A percentile compares a stretch with the other conserved stretches of the same genome.
Evolutionary conservation across 1,140 invertebrate genomes (phyloP).

Genomic region (Leptinotarsa defecta): DNA sequence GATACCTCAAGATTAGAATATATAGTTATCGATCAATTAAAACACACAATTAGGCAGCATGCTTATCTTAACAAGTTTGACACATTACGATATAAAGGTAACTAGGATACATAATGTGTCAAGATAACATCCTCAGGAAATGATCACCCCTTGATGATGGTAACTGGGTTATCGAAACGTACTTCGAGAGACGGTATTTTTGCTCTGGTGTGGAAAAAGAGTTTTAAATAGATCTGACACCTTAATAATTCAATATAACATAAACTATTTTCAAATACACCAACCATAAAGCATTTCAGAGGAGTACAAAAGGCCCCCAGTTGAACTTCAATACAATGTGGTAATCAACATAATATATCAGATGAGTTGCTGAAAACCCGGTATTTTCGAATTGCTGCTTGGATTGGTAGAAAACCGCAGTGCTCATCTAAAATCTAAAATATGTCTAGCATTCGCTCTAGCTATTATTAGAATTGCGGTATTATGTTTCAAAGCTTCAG

Average conservation of each 20-base stretch:
- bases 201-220: too few species aligned
- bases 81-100: too few species aligned
- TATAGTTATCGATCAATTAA: too few species aligned
- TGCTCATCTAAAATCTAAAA: slow-evolving; percentile 36
- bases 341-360: neutral
- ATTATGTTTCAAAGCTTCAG: slow-evolving; percentile 36
- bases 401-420: slow-evolving; percentile 31
- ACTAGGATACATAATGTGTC: too few species aligned
- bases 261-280: neutral
- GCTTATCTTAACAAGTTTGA: too few species aligned
- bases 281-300: neutral
- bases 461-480: slow-evolving; percentile 44
- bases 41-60: too few species aligned
- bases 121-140: too few species aligned
- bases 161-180: too few species aligned
- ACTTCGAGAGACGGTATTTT: too few species aligned
- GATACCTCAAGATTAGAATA: too few species aligned
- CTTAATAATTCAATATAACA: neutral
- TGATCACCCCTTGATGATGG: too few species aligned
- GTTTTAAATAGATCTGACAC: neutral
- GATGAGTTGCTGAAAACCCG: neutral
- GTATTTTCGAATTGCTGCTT: neutral
- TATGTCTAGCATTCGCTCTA: slow-evolving; percentile 42
- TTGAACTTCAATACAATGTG: neutral
- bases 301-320: neutral